Percentiles rank a stretch among this genome's conserved stretches.
Evolutionary conservation across 2,888 invertebrate species (phyloP).

Genomic region (Rhabditophanes sp.): DNA sequence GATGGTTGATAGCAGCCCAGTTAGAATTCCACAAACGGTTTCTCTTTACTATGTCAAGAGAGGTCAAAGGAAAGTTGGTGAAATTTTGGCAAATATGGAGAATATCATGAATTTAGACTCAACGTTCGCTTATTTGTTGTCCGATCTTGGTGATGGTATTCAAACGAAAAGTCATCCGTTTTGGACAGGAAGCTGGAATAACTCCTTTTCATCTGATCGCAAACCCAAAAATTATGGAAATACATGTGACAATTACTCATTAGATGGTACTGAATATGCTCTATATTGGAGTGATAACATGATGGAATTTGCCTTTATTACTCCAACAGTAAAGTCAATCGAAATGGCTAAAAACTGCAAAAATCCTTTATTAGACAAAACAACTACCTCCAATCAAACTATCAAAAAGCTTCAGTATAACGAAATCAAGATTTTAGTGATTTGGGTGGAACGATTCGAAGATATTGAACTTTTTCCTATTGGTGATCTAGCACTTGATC

Average conservation of each 20-base stretch:
- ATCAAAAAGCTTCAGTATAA: too few relatives aligned
- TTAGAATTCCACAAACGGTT: slow-evolving; percentile 70
- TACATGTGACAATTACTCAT: slow-evolving; percentile 25
- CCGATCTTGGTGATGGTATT: slow-evolving; percentile 73
- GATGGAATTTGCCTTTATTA: slow-evolving; percentile 75
- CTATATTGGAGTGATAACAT: slow-evolving; percentile 28
- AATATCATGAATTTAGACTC: slow-evolving; percentile 44
- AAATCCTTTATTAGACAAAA: too few relatives aligned
- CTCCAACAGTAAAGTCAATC: too few relatives aligned
- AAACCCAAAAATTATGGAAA: slow-evolving; percentile 15
- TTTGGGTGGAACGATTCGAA: slow-evolving; percentile 89
- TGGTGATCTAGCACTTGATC: too few relatives aligned
- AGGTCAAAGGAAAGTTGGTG: slow-evolving; percentile 61
- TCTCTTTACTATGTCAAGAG: slow-evolving; percentile 82
- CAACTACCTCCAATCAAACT: too few relatives aligned
- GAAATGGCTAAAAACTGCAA: too few relatives aligned
- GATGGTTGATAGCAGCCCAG: slow-evolving; percentile 55
- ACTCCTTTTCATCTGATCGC: slow-evolving; percentile 11
- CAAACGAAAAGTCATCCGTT: slow-evolving; percentile 70
- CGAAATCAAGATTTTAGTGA: slow-evolving; percentile 61
- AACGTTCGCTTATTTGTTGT: slow-evolving; percentile 51
- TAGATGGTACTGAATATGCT: slow-evolving; percentile 33
- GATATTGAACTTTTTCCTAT: slow-evolving; percentile 69
- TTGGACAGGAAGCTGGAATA: slow-evolving; percentile 75
- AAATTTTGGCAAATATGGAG: slow-evolving; percentile 66